Evolutionary conservation across 2,797 vertebrate species (phyloP).

Genomic region (Arctocebus calabarensis): DNA sequence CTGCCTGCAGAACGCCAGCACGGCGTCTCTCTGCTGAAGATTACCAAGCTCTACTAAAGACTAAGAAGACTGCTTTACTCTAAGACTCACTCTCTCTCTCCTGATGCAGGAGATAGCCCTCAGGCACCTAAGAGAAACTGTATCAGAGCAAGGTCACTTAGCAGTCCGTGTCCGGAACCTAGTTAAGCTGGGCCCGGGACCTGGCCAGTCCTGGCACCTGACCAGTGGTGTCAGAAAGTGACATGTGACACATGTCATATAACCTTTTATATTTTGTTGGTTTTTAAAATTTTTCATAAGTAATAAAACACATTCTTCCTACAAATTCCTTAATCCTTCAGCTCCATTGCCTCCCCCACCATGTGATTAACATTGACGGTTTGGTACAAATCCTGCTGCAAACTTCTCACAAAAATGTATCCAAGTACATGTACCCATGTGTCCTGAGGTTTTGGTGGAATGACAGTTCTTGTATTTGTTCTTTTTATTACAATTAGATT

Average conservation of each 20-base stretch:
- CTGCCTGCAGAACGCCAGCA: no score
- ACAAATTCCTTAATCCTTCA: background rate
- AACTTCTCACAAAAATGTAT: background rate
- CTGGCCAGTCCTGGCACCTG: no score
- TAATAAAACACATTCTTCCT: background rate
- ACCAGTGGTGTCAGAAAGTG: no score
- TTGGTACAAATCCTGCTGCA: background rate
- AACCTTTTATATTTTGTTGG: constrained; percentile 12
- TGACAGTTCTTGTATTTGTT: background rate
- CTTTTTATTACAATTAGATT: constrained; percentile 11
- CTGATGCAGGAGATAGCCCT: no score
- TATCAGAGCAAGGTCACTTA: no score
- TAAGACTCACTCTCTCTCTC: no score
- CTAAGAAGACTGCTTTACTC: no score
- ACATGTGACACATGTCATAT: background rate
- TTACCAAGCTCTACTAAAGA: no score
- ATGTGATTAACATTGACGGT: background rate
- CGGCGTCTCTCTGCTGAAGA: no score
- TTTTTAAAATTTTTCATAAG: background rate
- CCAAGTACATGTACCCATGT: background rate
- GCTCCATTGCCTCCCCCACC: background rate
- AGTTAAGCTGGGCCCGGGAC: no score
- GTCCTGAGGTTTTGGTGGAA: background rate
- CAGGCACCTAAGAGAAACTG: no score
- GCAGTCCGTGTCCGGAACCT: no score